phyloP scores from a whole-genome alignment of 2,113 vertebrate genomes.

The Tylochromis polylepis region DNA sequence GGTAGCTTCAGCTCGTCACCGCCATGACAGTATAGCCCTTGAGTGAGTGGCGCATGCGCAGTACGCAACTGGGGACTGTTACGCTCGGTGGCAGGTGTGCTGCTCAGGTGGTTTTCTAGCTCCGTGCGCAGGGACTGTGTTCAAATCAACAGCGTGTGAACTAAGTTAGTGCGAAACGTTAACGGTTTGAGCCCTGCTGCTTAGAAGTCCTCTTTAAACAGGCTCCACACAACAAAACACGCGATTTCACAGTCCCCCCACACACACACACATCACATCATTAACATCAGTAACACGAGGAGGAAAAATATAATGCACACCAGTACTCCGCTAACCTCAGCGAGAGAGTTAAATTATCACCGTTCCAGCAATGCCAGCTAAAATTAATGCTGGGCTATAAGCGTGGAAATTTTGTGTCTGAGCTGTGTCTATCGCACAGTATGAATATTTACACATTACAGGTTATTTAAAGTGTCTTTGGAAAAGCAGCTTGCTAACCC shows the following conservation, averaged over 20 bases:
- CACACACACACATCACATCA: neutral
- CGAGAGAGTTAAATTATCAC: neutral
- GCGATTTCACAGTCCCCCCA: neutral
- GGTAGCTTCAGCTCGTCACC: constrained; percentile 72
- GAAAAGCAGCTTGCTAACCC: neutral
- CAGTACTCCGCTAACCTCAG: neutral
- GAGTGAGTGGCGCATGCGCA: constrained; percentile 76
- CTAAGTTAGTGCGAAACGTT: neutral
- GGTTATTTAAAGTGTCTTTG: neutral
- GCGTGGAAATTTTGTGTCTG: neutral
- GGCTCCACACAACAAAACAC: neutral
- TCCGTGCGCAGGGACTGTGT: neutral
- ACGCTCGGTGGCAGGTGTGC: constrained; percentile 62
- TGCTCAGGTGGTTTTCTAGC: constrained; percentile 32
- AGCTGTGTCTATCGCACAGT: neutral
- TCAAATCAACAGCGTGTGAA: neutral
- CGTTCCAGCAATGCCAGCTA: neutral
- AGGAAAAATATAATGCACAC: neutral
- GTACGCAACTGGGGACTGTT: neutral
- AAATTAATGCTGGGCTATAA: neutral
- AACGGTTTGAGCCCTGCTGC: neutral
- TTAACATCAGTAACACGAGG: neutral
- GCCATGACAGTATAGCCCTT: constrained; percentile 87
- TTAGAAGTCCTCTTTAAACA: neutral
- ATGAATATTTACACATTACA: neutral